Base-by-base conservation (phyloP, 2,888 invertebrate genomes). In the Chrysomela aeneicollis region DNA sequence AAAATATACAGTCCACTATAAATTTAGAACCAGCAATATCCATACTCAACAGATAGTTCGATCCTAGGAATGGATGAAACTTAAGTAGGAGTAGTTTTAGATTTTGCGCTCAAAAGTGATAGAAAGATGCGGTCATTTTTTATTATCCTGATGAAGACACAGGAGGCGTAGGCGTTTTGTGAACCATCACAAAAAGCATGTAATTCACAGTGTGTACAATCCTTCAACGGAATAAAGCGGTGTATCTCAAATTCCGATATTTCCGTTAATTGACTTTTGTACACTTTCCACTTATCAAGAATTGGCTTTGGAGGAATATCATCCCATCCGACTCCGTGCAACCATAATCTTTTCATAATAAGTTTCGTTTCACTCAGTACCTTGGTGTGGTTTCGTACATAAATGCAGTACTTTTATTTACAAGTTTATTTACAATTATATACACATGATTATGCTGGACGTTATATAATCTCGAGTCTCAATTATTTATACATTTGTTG, bases 151-250 rank as follows among this genome's bases (percentile, higher is more conserved):
- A 42, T 12, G n/a, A n/a, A 42, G 2, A 42, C 4, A 42, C 42
- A 42, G n/a, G 15, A 42, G 4, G n/a, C n/a, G 12, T 42, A 42
- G 2, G 54, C 54, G 12, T 54, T 35, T 4, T 54, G 35, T 35
- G 54, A 54, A 9, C 37, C 37, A 30, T 54, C 54, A 37, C 54
- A 54, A 54, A 54, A 54, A 9, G 54, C 35, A 18, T 54, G 54
- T 18, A 54, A 54, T 12, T 54, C 54, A 54, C 18, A 54, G 18
- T 18, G 18, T 8, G 35, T 54, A 21, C 17, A 54, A 17, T 54
- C 35, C 10, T 35, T 19, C 1, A 9, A 35, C 4, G 32, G 2
- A 54, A 54, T 54, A 10, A 35, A 19, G 17, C 54, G 37, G 18
- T 35, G 54, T 54, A 37, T 54, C 15, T 32, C 53, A 54, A 54